phyloP scores from a whole-genome alignment of 1,140 invertebrate species.

The Cyphomyrmex costatus region DNA sequence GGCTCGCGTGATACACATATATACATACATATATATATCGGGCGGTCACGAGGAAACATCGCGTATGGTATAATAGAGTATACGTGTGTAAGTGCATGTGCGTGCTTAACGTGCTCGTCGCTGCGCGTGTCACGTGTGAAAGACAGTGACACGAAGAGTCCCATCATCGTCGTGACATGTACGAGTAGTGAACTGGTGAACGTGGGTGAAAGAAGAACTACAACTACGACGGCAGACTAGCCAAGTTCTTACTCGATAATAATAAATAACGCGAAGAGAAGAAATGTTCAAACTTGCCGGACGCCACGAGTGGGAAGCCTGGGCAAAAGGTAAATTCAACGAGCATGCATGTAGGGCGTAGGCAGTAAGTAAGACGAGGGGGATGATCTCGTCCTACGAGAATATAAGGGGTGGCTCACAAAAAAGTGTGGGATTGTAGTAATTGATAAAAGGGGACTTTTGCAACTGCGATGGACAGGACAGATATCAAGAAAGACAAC shows the following conservation, averaged over 20 bases:
- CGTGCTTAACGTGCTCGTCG: conserved; percentile 18
- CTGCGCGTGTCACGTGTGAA: conserved; percentile 23
- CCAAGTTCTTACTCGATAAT: conserved; percentile 23
- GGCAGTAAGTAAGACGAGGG: conserved; percentile 25
- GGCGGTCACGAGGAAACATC: neutral
- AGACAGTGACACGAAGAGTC: conserved; percentile 15
- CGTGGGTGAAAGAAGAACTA: conserved; percentile 53
- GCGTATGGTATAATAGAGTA: neutral
- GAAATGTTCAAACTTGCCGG: conserved; percentile 84
- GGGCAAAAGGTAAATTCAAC: conserved; percentile 82
- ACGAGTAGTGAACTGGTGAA: conserved; percentile 47
- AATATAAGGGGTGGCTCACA: neutral
- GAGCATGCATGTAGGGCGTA: no score
- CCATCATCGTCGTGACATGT: conserved; percentile 36
- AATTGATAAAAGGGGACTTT: conserved; percentile 41
- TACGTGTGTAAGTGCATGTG: conserved; percentile 10
- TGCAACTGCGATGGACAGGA: neutral
- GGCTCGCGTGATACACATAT: conserved; percentile 14
- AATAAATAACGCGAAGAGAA: conserved; percentile 68
- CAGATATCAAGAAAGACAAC: neutral
- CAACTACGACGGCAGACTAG: conserved; percentile 18
- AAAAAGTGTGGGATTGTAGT: neutral
- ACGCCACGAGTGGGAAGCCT: conserved; percentile 82
- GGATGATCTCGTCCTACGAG: neutral
- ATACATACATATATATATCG: neutral